Evolutionary conservation across 1,140 invertebrate genomes (phyloP).

Genomic region (Acromyrmex charruanus): DNA sequence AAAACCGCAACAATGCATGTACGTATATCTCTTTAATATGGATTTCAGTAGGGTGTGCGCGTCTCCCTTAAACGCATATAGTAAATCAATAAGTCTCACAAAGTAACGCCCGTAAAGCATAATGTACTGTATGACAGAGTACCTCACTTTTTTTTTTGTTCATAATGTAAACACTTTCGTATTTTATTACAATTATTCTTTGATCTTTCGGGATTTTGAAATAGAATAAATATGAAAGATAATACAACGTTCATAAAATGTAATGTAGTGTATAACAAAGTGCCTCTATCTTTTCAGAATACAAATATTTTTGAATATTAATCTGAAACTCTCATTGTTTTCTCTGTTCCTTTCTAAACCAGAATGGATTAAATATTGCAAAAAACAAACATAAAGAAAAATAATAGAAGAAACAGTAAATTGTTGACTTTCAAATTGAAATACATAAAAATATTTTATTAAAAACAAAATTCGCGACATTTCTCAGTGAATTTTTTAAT

Average conservation of each 20-base stretch:
- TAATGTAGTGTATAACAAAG: not conserved
- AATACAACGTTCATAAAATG: not conserved
- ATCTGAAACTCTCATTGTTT: not conserved
- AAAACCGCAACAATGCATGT: slow-evolving; percentile 65
- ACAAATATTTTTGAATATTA: slow-evolving; percentile 27
- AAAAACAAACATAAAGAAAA: not conserved
- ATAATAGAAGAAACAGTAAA: not conserved
- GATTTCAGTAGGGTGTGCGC: slow-evolving; percentile 56
- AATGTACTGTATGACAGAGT: slow-evolving; percentile 32
- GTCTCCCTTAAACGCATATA: slow-evolving; percentile 15
- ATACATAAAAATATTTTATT: not conserved
- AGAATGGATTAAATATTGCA: slow-evolving; percentile 17
- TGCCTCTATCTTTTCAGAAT: not conserved
- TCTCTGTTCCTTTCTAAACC: not conserved
- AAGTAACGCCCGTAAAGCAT: slow-evolving; percentile 35
- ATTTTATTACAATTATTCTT: slow-evolving; percentile 5
- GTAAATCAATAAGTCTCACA: slow-evolving; percentile 56
- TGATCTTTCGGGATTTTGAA: not conserved
- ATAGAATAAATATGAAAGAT: slow-evolving; percentile 25
- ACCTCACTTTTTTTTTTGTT: not conserved
- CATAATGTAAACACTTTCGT: not conserved
- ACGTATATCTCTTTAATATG: slow-evolving; percentile 68
- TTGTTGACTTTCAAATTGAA: not conserved
- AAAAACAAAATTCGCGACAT: not conserved
- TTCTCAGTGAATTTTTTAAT: not conserved